Conservation (phyloP, 2,797 vertebrate species). For the Enteromius fasciolatus region DNA sequence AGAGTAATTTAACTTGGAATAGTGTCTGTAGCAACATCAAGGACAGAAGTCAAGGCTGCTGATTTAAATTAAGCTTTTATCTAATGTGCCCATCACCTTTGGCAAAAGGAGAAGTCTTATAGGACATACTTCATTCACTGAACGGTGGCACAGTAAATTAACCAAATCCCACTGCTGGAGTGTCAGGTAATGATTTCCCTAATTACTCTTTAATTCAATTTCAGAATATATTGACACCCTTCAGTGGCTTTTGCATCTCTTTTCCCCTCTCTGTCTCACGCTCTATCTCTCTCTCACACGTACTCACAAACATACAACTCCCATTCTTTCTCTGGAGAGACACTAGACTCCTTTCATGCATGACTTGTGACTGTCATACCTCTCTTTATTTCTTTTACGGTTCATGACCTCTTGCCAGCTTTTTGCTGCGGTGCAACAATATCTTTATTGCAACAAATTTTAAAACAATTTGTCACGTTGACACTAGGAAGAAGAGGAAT, state of each 20-base stretch:
- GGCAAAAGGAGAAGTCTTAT: conserved; percentile 66
- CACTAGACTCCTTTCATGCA: conserved; percentile 67
- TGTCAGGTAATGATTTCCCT: conserved; percentile 82
- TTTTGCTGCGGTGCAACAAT: conserved; percentile 43
- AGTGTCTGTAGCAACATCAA: conserved; percentile 40
- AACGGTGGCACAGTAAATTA: conserved; percentile 78
- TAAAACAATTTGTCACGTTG: conserved; percentile 53
- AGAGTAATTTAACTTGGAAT: conserved; percentile 24
- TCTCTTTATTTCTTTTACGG: conserved; percentile 55
- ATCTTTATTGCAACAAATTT: conserved; percentile 57
- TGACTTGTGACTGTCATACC: conserved; percentile 61
- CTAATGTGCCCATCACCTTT: conserved; percentile 70
- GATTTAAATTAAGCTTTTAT: conserved; percentile 69
- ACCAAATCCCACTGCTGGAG: conserved; percentile 75
- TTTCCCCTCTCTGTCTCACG: conserved; percentile 10
- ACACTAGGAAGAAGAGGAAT: conserved; percentile 45
- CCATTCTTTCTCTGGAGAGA: conserved; percentile 25
- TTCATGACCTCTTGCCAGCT: conserved; percentile 50
- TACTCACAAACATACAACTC: conserved; percentile 5
- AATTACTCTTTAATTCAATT: conserved; percentile 84
- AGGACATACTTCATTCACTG: conserved; percentile 70
- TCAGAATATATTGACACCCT: conserved; percentile 78
- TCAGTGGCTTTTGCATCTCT: conserved; percentile 70
- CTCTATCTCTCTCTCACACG: conserved; percentile 46
- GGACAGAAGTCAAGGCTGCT: conserved; percentile 56